Conservation (phyloP, 2,888 invertebrate species). For the Aporophyla lueneburgensis region DNA sequence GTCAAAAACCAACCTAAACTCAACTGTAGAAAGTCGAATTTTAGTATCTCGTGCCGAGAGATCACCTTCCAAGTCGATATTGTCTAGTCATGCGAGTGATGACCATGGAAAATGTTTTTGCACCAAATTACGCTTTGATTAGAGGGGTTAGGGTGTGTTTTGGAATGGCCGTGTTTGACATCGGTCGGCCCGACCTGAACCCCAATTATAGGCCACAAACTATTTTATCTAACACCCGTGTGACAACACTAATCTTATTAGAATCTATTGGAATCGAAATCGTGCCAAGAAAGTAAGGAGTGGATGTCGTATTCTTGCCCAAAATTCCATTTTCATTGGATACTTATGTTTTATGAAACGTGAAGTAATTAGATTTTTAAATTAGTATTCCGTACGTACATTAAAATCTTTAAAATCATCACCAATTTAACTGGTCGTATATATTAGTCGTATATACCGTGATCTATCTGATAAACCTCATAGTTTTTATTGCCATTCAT, state of each 20-base stretch:
- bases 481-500: no score
- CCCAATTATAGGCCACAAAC: constrained; percentile 90
- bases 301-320: constrained; percentile 40
- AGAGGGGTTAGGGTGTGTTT: constrained; percentile 68
- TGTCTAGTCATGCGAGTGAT: constrained; percentile 90
- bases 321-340: background rate
- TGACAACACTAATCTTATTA: constrained; percentile 90
- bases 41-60: constrained; percentile 40
- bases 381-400: no score
- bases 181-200: constrained; percentile 78
- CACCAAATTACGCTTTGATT: constrained; percentile 71
- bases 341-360: no score
- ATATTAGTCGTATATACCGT: no score
- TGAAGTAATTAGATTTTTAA: background rate
- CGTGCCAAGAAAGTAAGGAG: constrained; percentile 75
- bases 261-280: constrained; percentile 89
- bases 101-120: constrained; percentile 79
- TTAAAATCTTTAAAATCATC: no score
- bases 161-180: constrained; percentile 61
- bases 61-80: constrained; percentile 88
- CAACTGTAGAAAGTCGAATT: constrained; percentile 36
- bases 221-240: constrained; percentile 90
- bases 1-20: constrained; percentile 66
- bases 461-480: no score
- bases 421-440: no score